Evolutionary conservation across 2,888 invertebrate genomes (phyloP), one percentile per base, ranked within the genome.

Genomic region (Tetranychus piercei): DNA sequence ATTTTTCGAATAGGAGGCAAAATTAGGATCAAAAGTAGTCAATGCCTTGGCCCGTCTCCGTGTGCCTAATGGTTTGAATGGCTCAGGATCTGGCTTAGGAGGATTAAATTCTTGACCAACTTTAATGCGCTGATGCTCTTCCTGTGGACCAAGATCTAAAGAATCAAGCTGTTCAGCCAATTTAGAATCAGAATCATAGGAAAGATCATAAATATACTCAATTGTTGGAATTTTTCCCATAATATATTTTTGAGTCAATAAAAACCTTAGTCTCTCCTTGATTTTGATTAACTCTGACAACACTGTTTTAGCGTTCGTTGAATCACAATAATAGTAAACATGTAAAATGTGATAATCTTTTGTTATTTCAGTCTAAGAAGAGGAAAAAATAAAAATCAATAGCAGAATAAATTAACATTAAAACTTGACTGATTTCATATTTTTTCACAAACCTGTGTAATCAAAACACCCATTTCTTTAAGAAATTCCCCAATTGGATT

Each of bases 221-320:
- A 69, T 69, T 72, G 74, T 71, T 44, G 76, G 76, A 44, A 76
- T 64, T n/a, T 11, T 18, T 45, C 71, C 22, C 43, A 65, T 69
- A 22, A 69, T 69, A 23, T 69, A 23, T 20, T 23, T 9, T 69
- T 45, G 69, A 69, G 34, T 69, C 69, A 69, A 69, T 20, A 69
- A 23, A 11, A 11, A 20, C 5, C 34, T 69, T 11, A 69, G 11
- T 1, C 11, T 20, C 9, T 74, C 76, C 64, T 72, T 76, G 11
- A 75, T 72, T 20, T 44, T 64, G 34, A 74, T 74, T 22, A 76
- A 74, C 20, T 70, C 23, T n/a, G 44, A 18, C 11, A 67, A 34
- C n/a, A 74, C 76, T n/a, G 1, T 15, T 34, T 73, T 65, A 6
- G 44, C 65, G n/a, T 74, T 55, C 22, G 72, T 44, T 23, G 44